Evolutionary conservation across 2,797 vertebrate genomes (phyloP).

Genomic region (Podargus strigoides): DNA sequence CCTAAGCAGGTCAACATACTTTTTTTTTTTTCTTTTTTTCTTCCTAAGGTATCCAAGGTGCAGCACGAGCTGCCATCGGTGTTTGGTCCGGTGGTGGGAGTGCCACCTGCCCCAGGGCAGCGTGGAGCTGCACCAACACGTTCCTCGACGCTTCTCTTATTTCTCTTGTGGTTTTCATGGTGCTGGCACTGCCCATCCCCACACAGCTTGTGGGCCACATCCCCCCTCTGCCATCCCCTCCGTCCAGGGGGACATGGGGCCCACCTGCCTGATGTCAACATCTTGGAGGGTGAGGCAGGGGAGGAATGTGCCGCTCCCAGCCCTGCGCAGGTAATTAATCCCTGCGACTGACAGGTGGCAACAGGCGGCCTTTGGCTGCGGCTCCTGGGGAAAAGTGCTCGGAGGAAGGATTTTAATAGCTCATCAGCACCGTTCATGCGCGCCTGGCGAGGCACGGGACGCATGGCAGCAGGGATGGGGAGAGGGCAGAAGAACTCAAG

Average conservation of each 20-base stretch:
- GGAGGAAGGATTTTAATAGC: conserved; percentile 65
- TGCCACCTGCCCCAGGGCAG: background rate
- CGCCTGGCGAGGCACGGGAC: conserved; percentile 13
- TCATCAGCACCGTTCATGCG: conserved; percentile 35
- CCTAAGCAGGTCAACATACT: background rate
- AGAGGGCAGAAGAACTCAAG: background rate
- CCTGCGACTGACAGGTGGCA: conserved; percentile 82
- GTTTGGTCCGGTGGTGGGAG: background rate
- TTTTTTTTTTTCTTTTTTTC: background rate
- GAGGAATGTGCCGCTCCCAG: conserved; percentile 81
- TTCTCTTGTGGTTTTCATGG: background rate
- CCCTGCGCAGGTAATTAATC: conserved; percentile 81
- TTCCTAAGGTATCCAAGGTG: background rate
- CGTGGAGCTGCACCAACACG: background rate
- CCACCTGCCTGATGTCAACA: conserved; percentile 81
- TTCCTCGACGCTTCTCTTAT: background rate
- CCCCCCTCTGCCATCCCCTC: background rate
- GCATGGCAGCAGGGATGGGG: background rate
- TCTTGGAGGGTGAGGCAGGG: conserved; percentile 70
- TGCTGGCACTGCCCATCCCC: background rate
- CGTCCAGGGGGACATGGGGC: conserved; percentile 48
- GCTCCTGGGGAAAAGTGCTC: conserved; percentile 64
- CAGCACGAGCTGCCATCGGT: background rate
- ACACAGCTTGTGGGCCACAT: background rate
- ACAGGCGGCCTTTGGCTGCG: conserved; percentile 78